Conservation (phyloP, 2,888 invertebrate species). For the Stomorhina lunata region DNA sequence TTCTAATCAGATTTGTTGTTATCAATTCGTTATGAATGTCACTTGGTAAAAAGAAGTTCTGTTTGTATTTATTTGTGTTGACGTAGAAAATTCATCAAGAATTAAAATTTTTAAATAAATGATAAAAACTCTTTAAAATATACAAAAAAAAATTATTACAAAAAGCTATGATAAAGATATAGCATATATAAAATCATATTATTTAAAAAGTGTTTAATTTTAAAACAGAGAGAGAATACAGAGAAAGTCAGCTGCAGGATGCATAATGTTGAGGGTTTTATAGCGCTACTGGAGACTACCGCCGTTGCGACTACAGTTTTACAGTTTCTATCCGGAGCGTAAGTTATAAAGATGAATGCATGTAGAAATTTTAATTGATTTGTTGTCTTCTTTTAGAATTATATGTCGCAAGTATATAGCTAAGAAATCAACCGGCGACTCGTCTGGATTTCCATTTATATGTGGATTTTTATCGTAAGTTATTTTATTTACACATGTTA, state of each 20-base stretch:
- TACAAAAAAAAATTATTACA: not conserved
- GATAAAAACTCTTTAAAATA: slow-evolving; percentile 8
- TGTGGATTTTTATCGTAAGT: slow-evolving; percentile 88
- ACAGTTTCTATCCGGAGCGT: slow-evolving; percentile 93
- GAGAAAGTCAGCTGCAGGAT: slow-evolving; percentile 28
- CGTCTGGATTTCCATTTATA: slow-evolving; percentile 88
- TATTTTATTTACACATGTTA: not conserved
- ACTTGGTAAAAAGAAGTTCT: slow-evolving; percentile 4
- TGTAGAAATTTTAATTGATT: not conserved
- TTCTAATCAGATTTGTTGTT: not conserved
- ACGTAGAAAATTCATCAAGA: slow-evolving; percentile 38
- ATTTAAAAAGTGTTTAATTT: not conserved
- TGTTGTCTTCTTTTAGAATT: slow-evolving; percentile 81
- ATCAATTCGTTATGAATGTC: not conserved
- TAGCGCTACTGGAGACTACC: slow-evolving; percentile 76
- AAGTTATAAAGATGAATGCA: slow-evolving; percentile 80
- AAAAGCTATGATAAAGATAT: slow-evolving; percentile 24
- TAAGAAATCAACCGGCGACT: slow-evolving; percentile 88
- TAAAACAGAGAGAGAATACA: not conserved
- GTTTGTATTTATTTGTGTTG: slow-evolving; percentile 48
- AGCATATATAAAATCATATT: not conserved
- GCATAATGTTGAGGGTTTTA: slow-evolving; percentile 68
- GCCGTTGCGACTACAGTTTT: slow-evolving; percentile 89
- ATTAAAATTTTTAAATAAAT: slow-evolving; percentile 16
- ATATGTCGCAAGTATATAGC: slow-evolving; percentile 88